Evolutionary conservation across 2,888 invertebrate species (phyloP).

Genomic region (Papilio gigon): DNA sequence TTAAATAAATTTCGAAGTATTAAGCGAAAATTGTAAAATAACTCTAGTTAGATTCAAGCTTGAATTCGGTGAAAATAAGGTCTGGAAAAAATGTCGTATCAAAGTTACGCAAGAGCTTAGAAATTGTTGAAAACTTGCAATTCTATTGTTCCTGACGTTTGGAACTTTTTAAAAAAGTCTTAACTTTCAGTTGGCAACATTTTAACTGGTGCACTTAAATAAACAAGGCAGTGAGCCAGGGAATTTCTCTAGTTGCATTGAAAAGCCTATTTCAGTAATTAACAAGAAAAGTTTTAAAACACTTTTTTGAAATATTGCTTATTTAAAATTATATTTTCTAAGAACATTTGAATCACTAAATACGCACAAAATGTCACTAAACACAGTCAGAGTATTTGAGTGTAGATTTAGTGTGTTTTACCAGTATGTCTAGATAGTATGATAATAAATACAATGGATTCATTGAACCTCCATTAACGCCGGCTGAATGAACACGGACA

Average conservation of each 20-base stretch:
- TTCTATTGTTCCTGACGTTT: slow-evolving; percentile 6
- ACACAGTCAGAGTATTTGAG: neutral
- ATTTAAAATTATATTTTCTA: neutral
- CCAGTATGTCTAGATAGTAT: neutral
- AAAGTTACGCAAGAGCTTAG: slow-evolving; percentile 4
- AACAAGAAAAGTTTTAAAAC: neutral
- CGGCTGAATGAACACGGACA: slow-evolving; percentile 2
- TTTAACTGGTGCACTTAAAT: slow-evolving; percentile 1
- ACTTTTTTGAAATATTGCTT: neutral
- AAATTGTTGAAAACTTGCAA: slow-evolving; percentile 18
- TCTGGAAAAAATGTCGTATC: neutral
- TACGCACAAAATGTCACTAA: too few relatives aligned
- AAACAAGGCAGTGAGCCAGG: neutral
- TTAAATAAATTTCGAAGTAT: neutral
- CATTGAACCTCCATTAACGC: slow-evolving; percentile 11
- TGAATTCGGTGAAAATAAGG: neutral
- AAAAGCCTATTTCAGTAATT: neutral
- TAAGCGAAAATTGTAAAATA: neutral
- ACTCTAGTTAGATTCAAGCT: neutral
- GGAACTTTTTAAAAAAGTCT: neutral
- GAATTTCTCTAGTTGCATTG: neutral
- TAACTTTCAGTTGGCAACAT: slow-evolving; percentile 1
- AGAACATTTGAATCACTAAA: neutral
- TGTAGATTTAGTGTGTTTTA: too few relatives aligned
- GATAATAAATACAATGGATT: neutral